A percentile compares a stretch with the other conserved stretches of the same genome.
Conservation (phyloP, 2,797 vertebrate species). For the Ptychobarbus kaznakovi region DNA sequence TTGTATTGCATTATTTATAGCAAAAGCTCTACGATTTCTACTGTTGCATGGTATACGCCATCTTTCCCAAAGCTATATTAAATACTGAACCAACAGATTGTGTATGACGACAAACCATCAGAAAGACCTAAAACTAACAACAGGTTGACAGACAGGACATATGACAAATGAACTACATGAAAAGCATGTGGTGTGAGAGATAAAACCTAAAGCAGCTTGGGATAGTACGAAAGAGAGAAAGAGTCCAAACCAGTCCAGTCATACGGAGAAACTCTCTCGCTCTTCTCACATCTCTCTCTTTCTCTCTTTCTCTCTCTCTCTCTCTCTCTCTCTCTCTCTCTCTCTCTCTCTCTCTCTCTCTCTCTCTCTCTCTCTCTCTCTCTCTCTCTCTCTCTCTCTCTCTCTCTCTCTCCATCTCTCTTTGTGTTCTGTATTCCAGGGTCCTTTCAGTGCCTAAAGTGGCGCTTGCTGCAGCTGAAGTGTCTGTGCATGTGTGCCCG, state of each 20-base stretch:
- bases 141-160: slow-evolving; percentile 2
- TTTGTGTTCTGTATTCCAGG: slow-evolving; percentile 70
- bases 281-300: slow-evolving; percentile 34
- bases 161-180: neutral
- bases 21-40: neutral
- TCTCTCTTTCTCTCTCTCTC: slow-evolving; percentile 19
- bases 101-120: neutral
- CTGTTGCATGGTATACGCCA: neutral
- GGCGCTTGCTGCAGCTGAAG: slow-evolving; percentile 82
- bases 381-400: slow-evolving; percentile 52
- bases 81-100: neutral
- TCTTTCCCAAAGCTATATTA: neutral
- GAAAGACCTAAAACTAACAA: slow-evolving; percentile 17
- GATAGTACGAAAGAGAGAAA: neutral
- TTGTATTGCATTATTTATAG: neutral
- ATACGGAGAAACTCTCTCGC: slow-evolving; percentile 7
- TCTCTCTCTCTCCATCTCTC: slow-evolving; percentile 65
- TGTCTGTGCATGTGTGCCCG: slow-evolving; percentile 80
- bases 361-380: slow-evolving; percentile 13
- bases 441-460: slow-evolving; percentile 82
- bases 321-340: slow-evolving; percentile 58
- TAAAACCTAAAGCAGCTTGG: slow-evolving; percentile 30
- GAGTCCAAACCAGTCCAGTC: slow-evolving; percentile 1
- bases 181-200: slow-evolving; percentile 24
- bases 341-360: slow-evolving; percentile 61